Conservation (phyloP, 1,140 invertebrate species). For the Phortica variegata region DNA sequence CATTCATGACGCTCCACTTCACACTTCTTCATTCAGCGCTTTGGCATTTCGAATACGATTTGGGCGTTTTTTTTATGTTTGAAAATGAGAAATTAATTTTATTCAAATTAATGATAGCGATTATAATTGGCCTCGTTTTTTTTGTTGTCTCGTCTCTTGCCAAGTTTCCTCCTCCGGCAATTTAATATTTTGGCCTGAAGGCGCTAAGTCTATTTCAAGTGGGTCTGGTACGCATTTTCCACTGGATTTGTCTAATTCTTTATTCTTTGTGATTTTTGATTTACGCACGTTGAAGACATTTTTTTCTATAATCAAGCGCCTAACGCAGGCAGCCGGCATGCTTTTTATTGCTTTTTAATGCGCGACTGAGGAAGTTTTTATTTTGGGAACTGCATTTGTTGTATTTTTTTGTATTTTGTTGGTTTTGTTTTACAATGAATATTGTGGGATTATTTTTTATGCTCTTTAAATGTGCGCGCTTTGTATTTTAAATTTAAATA, state of each 20-base stretch:
- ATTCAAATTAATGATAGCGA: conserved; percentile 53
- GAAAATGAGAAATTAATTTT: conserved; percentile 42
- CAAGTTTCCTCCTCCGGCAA: no score
- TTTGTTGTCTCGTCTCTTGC: conserved; percentile 11
- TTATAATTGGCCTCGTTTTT: conserved; percentile 49
- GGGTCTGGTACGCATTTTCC: conserved; percentile 27
- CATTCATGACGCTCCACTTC: neutral
- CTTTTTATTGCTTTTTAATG: conserved; percentile 55
- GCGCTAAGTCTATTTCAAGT: no score
- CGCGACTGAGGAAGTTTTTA: conserved; percentile 48
- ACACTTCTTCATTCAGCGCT: conserved; percentile 7
- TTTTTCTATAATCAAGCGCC: conserved; percentile 29
- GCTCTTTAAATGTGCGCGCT: conserved; percentile 35
- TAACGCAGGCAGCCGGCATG: no score
- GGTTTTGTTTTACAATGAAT: conserved; percentile 43
- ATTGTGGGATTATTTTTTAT: conserved; percentile 47
- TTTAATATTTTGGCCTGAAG: no score
- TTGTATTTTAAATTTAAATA: conserved; percentile 48
- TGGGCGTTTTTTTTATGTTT: conserved; percentile 24
- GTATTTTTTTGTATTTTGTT: neutral
- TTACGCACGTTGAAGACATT: conserved; percentile 46
- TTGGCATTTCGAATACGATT: conserved; percentile 19
- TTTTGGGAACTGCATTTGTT: conserved; percentile 37
- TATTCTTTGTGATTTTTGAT: conserved; percentile 48
- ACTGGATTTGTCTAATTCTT: conserved; percentile 32